These are phyloP conservation scores for Nymphalis urticae DNA, from an alignment of 2,888 invertebrate species.

Conservation along the genomic window DNA sequence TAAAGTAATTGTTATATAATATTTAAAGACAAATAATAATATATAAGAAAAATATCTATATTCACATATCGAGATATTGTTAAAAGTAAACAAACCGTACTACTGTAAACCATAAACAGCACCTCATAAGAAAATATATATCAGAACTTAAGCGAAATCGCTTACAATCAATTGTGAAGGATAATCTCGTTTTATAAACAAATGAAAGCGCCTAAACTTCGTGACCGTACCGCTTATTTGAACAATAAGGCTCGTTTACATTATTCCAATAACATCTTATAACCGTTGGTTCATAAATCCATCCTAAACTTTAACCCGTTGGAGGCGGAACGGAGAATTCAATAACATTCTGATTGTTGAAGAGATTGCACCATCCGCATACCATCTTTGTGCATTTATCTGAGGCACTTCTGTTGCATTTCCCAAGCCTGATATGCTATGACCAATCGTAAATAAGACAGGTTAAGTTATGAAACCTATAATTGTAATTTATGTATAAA, in stretches of 20 bases:
- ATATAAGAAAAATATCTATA: no score
- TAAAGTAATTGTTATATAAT: neutral
- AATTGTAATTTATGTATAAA: slow-evolving; percentile 42
- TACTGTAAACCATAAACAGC: no score
- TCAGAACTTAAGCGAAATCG: neutral
- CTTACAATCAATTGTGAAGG: neutral
- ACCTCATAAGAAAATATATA: neutral
- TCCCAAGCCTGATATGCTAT: slow-evolving; percentile 37
- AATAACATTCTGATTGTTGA: slow-evolving; percentile 39
- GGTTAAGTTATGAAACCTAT: slow-evolving; percentile 35
- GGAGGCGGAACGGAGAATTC: slow-evolving; percentile 40
- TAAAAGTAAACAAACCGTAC: no score
- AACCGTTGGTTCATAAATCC: slow-evolving; percentile 40
- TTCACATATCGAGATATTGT: no score
- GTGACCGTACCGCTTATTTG: slow-evolving; percentile 33
- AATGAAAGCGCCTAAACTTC: slow-evolving; percentile 29
- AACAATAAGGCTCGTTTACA: slow-evolving; percentile 36
- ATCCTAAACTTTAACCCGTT: slow-evolving; percentile 42
- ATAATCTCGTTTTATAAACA: slow-evolving; percentile 26
- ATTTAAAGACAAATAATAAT: no score
- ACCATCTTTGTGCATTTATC: slow-evolving; percentile 36
- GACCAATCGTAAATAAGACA: slow-evolving; percentile 37
- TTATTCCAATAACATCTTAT: slow-evolving; percentile 34
- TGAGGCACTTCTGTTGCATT: slow-evolving; percentile 34
- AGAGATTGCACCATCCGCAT: slow-evolving; percentile 31